Evolutionary conservation across 2,888 invertebrate species (phyloP), one percentile per base, ranked within the genome.

Genomic region (Acrobasis suavella): DNA sequence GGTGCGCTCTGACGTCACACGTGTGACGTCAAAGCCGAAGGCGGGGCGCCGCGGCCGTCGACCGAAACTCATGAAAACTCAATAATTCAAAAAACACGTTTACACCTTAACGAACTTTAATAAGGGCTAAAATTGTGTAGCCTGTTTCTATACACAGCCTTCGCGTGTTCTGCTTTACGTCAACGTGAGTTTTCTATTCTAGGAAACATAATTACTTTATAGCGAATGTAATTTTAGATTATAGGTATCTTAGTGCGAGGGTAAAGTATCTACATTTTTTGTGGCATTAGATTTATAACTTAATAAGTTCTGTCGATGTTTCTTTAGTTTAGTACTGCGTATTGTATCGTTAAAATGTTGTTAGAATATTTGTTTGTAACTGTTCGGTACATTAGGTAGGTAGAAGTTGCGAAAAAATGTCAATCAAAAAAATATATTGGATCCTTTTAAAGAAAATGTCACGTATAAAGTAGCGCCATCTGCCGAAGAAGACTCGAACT

Each of bases 1-100:
- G 83, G 82, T 80, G 72, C 75, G 74, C 65, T 67, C 78, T 89
- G 90, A 90, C 91, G 91, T 89, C 90, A 89, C 82, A 60, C 67
- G 69, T 66, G 80, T 89, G 89, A 90, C 91, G 91, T 91, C 89
- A 85, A 82, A 62, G 62, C 62, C 67, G 80, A 77, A 77, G 86
- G 85, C 85, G 86, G 83, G 84, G 81, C 81, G 67, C 75, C 65
- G 73, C 80, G 87, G 84, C 76, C 86, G 80, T 69, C 83, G 86
- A 87, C 85, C 86, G 78, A 77, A 66, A 55, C 68, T 64, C 67
- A 66, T 59, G 55, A 58, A 66, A 65, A 62, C 66, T 52, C 32
- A 54, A 54, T 61, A 22, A 52, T 42, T 39, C n/a, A 50, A 10
- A 32, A 59, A 37, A 10, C 50, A 9, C 37, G 22, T 37, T 50